These are phyloP conservation scores for Drosophila sp. DNA, from an alignment of 1,140 invertebrate genomes.

Conservation along the genomic window DNA sequence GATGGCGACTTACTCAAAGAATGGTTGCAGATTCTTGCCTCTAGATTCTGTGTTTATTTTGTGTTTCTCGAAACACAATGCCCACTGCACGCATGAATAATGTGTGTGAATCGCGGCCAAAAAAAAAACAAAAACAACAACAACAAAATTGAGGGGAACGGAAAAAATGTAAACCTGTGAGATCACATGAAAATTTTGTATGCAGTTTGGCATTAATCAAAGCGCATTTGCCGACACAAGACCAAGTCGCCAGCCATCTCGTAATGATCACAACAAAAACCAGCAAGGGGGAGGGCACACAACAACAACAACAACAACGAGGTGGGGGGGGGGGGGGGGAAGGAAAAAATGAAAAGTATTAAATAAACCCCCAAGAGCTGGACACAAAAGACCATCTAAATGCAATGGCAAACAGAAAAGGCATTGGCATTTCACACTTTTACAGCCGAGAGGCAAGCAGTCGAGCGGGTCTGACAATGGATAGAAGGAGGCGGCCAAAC, in stretches of 20 bases:
- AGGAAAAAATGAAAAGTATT: slow-evolving; percentile 52
- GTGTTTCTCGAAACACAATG: slow-evolving; percentile 7
- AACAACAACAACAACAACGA: neutral
- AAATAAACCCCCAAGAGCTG: slow-evolving; percentile 44
- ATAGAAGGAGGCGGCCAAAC: slow-evolving; percentile 17
- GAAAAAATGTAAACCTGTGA: slow-evolving; percentile 55
- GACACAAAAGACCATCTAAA: slow-evolving; percentile 59
- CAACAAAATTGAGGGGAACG: neutral
- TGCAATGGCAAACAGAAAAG: slow-evolving; percentile 68
- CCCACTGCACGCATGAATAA: slow-evolving; percentile 75
- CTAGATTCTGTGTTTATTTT: slow-evolving; percentile 81
- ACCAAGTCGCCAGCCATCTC: slow-evolving; percentile 42
- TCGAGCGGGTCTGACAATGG: slow-evolving; percentile 34
- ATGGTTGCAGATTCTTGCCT: slow-evolving; percentile 78
- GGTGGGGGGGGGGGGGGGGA: neutral
- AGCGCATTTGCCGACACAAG: slow-evolving; percentile 65
- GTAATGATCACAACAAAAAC: slow-evolving; percentile 55
- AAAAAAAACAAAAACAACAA: slow-evolving; percentile 25
- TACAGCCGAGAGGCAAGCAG: slow-evolving; percentile 62
- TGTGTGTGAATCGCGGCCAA: slow-evolving; percentile 74
- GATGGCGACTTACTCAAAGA: slow-evolving; percentile 47
- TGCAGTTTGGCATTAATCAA: slow-evolving; percentile 76
- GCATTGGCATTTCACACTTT: slow-evolving; percentile 80
- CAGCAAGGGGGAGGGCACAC: neutral
- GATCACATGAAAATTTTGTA: slow-evolving; percentile 63